Base-by-base conservation (phyloP, 2,113 vertebrate genomes). In the Catharus bicknelli region DNA sequence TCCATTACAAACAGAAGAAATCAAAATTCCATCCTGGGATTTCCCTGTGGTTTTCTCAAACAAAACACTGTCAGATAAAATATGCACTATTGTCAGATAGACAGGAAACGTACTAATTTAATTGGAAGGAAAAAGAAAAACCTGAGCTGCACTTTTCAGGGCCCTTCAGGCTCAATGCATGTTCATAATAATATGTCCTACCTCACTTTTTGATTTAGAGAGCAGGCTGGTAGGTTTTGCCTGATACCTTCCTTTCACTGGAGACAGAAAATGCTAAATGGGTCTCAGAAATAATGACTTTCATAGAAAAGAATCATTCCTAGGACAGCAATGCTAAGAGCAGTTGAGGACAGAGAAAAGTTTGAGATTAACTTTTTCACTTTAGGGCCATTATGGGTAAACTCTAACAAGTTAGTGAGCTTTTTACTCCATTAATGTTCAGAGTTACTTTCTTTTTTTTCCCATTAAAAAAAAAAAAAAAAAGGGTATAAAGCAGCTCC, bases 21-120 rank as follows among this genome's bases (percentile, higher is more conserved):
- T 83, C 36, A 94, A 92, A 97, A 95, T 93, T 92, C 77, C 53
- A 80, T 11, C 38, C 67, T 83, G 50, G 54, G 77, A 85, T 90
- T 90, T 89, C 90, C 63, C 63, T 58, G 38, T 89, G 83, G 48
- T 81, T 86, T 91, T 90, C 70, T 90, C 74, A 83, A 84, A 87
- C 1, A 74, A 88, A 94, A 50, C 10, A 30, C 30, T 86, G 58
- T 84, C 80, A 64, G 68, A 87, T 87, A 59, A 94, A 91, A 85
- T 92, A 75, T 59, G 5, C 36, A 5, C 8, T 59, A 34, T 61
- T 86, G 51, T 67, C 48, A 84, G 69, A 86, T 7, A 94, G 76
- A 68, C 8, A 79, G 63, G 85, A 90, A 88, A 22, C 8, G 21
- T 34, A 21, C 40, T 87, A 77, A 87, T 88, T 83, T 96, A 96